Base-by-base conservation (phyloP, 2,113 vertebrate genomes). In the Pyrgilauda ruficollis region DNA sequence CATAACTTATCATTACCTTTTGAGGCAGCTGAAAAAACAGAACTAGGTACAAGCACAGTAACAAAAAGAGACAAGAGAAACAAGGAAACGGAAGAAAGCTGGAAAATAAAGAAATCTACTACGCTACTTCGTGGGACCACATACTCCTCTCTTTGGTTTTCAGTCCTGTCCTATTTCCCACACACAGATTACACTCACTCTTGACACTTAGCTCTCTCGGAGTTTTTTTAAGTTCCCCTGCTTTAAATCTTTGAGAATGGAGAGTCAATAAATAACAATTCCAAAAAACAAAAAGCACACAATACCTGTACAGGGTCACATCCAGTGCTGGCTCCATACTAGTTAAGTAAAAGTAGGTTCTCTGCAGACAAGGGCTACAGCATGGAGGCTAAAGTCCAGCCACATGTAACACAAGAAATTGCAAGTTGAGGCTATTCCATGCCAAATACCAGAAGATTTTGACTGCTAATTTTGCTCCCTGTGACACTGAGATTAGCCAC, bases 301-400 rank as follows among this genome's bases (percentile, higher is more conserved):
- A 10, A 26, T 68, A 94, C 61, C 80, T 89, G 69, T 44, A 72
- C 72, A 75, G 10, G 12, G 12, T 89, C 30, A 35, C 8, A 72
- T 73, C 43, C 67, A 66, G 23, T 8, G 12, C 80, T 44, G 43
- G 12, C 9, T 89, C 15, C 17, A 44, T 22, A 19, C 15, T 8
- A 56, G 11, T 56, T 72, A 66, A 39, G 19, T 20, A 55, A 81
- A 70, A 81, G 14, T 9, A 68, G 7, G 11, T 21, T 55, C 27
- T 46, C n/a, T 58, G 55, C 30, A 80, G 30, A 35, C 49, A 56
- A 49, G 11, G 5, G 37, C 12, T 80, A 52, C 68, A 7, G 1
- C 52, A 79, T 19, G 53, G 41, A 89, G 44, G 21, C 49, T 87
- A 12, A 94, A 95, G 79, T 97, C 68, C 91, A 95, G 91, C 49